Evolutionary conservation across 2,113 vertebrate species (phyloP), one percentile per base, ranked within the genome.

Genomic region (Gymnogyps californianus): DNA sequence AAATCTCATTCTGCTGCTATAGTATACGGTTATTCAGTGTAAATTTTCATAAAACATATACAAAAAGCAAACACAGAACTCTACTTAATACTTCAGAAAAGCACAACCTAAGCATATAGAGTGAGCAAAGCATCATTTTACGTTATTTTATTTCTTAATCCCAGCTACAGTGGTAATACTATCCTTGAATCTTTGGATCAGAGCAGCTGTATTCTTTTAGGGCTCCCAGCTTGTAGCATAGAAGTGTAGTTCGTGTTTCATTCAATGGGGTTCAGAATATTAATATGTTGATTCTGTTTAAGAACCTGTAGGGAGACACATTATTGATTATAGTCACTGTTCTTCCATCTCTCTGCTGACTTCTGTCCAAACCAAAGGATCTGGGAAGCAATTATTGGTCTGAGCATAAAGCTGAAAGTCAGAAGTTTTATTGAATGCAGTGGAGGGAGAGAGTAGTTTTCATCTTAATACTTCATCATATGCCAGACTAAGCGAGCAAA

Each of bases 221-320:
- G 29, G 2, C 14, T 80, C n/a, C 8, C 38, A 67, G 18, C 5
- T 14, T 72, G n/a, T 64, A 47, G 7, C 0, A 0, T 12, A 47
- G 36, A 69, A 89, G 25, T 40, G 28, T 58, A 83, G 36, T 47
- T 61, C 87, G 17, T 66, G 9, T 58, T 93, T 87, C 24, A 26
- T 87, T 89, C 40, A 61, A 6, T 44, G 21, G 8, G 6, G 31
- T 58, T 89, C 54, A 83, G 12, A 13, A 26, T 83, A 66, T 79
- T 85, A 80, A 55, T 77, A 29, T 24, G n/a, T 61, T 46, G n/a
- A 59, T 83, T 86, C n/a, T 55, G 10, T 69, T 91, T 67, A 72
- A 76, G 47, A 89, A 83, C 14, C 20, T 49, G 21, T 16, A 79
- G 38, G 13, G 16, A 79, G n/a, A 52, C 21, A 59, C 10, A 34